Evolutionary conservation across 1,140 invertebrate genomes (phyloP).

Genomic region (Apocrypta bakeri): DNA sequence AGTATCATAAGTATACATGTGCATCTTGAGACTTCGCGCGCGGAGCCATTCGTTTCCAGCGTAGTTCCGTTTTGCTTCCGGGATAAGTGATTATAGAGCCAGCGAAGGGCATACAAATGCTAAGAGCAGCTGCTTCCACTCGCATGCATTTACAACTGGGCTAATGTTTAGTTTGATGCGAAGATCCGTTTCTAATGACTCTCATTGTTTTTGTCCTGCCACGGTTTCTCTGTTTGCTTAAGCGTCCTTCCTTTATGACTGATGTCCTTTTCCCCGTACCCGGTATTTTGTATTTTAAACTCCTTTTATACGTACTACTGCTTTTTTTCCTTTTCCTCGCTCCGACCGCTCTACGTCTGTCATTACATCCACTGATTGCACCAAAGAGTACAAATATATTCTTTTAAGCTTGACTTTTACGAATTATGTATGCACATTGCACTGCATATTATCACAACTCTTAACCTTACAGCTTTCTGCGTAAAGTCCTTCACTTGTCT

Average conservation of each 20-base stretch:
- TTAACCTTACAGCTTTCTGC: too few relatives aligned
- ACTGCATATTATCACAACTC: too few relatives aligned
- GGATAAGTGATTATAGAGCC: conserved; percentile 40
- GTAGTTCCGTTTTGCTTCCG: conserved; percentile 42
- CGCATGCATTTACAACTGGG: not conserved
- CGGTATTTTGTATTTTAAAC: not conserved
- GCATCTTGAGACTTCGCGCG: not conserved
- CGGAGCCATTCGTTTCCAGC: conserved; percentile 32
- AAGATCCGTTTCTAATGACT: conserved; percentile 36
- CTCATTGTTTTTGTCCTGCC: conserved; percentile 29
- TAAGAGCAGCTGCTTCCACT: not conserved
- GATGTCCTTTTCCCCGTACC: conserved; percentile 8
- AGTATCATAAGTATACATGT: not conserved
- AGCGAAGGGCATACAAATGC: conserved; percentile 30
- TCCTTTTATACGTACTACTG: too few relatives aligned
- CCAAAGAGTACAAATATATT: too few relatives aligned
- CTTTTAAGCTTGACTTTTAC: too few relatives aligned
- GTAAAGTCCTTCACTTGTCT: too few relatives aligned
- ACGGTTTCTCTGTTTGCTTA: not conserved
- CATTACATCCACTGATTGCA: too few relatives aligned
- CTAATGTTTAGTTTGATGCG: conserved; percentile 26
- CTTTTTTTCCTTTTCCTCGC: not conserved
- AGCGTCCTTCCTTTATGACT: not conserved
- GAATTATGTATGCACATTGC: too few relatives aligned
- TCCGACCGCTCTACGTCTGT: too few relatives aligned